A percentile compares a stretch with the other conserved stretches of the same genome.
Conservation (phyloP, 2,797 vertebrate genomes). For the Microcaecilia unicolor region DNA sequence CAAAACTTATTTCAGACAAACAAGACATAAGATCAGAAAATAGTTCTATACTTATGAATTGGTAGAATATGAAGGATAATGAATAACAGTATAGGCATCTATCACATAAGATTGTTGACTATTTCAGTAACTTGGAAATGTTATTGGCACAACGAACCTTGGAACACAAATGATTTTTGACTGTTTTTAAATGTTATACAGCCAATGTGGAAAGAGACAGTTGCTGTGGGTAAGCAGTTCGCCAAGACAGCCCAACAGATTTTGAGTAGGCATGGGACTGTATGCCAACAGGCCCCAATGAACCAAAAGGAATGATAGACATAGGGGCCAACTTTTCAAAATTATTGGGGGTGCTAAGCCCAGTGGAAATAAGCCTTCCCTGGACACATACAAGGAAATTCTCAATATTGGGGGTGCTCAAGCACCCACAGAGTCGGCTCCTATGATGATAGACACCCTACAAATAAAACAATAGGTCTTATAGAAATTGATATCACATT, state of each 20-base stretch:
- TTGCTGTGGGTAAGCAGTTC: constrained; percentile 6
- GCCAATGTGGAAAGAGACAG: constrained; percentile 1
- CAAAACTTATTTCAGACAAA: constrained; percentile 44
- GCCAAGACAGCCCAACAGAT: constrained; percentile 21
- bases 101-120: constrained; percentile 36
- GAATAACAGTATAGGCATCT: constrained; percentile 47
- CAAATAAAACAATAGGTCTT: constrained; percentile 29
- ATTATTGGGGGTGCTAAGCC: too few relatives aligned
- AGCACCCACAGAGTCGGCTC: too few relatives aligned
- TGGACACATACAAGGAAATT: too few relatives aligned
- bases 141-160: constrained; percentile 44
- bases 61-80: constrained; percentile 51
- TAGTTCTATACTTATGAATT: constrained; percentile 42
- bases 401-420: too few relatives aligned
- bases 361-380: too few relatives aligned
- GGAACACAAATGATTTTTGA: constrained; percentile 16
- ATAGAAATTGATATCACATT: constrained; percentile 51
- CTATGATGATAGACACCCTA: too few relatives aligned
- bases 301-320: constrained; percentile 32
- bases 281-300: constrained; percentile 18
- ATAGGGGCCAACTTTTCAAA: too few relatives aligned
- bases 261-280: constrained; percentile 11
- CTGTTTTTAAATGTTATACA: not conserved
- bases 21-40: constrained; percentile 49
- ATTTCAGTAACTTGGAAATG: constrained; percentile 38